Percentiles rank a stretch among this genome's conserved stretches.
Evolutionary conservation across 2,888 invertebrate genomes (phyloP).

Genomic region (Ophioninae sp.): DNA sequence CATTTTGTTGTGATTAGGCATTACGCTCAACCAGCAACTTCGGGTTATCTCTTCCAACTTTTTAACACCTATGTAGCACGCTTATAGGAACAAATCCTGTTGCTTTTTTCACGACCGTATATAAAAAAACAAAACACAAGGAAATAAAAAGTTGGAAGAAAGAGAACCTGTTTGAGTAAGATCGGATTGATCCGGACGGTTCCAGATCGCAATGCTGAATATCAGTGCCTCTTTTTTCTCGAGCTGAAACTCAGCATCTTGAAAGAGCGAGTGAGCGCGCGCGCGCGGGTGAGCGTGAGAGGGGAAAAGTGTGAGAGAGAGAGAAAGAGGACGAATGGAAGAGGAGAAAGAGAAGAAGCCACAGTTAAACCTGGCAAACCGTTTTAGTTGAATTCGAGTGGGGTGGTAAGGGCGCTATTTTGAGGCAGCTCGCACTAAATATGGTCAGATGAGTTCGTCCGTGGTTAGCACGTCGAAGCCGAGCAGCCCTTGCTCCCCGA

Average conservation of each 20-base stretch:
- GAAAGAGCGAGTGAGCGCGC: background rate
- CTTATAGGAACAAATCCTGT: slow-evolving; percentile 68
- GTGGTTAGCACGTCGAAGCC: slow-evolving; percentile 72
- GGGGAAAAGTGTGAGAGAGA: slow-evolving; percentile 38
- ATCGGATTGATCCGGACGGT: background rate
- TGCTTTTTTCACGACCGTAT: slow-evolving; percentile 51
- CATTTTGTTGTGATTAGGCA: slow-evolving; percentile 1
- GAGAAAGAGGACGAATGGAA: slow-evolving; percentile 43
- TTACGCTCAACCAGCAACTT: slow-evolving; percentile 38
- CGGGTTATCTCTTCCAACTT: slow-evolving; percentile 13
- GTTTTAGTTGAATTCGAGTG: slow-evolving; percentile 76
- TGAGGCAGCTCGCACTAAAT: slow-evolving; percentile 80
- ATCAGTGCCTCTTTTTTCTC: background rate
- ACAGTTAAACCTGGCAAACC: slow-evolving; percentile 70
- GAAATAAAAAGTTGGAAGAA: background rate
- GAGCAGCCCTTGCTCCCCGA: slow-evolving; percentile 73
- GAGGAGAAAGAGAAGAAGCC: slow-evolving; percentile 29
- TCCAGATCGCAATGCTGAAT: background rate
- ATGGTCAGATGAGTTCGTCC: slow-evolving; percentile 79
- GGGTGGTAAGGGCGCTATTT: slow-evolving; percentile 77
- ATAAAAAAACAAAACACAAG: background rate
- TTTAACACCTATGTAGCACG: slow-evolving; percentile 2
- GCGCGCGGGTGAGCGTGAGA: slow-evolving; percentile 1
- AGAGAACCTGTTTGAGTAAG: background rate
- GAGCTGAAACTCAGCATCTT: background rate